Conservation (phyloP, 2,888 invertebrate species). For the Phortica okadai region DNA sequence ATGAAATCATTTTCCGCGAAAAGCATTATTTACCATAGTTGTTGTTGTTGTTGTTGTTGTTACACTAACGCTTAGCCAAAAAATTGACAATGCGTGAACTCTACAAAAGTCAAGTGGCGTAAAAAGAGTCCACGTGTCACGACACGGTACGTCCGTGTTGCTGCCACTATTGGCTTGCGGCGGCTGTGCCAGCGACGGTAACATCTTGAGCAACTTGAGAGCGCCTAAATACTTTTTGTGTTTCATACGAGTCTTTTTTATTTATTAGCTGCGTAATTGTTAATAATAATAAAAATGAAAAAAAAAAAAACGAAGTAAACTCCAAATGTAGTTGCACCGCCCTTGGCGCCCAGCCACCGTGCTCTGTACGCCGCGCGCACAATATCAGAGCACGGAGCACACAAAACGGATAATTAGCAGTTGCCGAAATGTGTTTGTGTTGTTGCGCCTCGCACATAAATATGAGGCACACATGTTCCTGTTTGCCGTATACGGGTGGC, state of each 20-base stretch:
- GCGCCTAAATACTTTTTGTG: conserved; percentile 33
- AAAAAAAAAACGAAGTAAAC: conserved; percentile 11
- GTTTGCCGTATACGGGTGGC: conserved; percentile 25
- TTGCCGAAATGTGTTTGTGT: conserved; percentile 29
- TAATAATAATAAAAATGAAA: conserved; percentile 43
- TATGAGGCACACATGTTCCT: conserved; percentile 73
- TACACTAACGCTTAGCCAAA: background rate
- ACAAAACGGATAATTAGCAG: conserved; percentile 36
- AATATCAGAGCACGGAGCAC: conserved; percentile 12
- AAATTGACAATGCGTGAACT: conserved; percentile 67
- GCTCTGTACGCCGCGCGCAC: conserved; percentile 32
- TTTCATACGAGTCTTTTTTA: conserved; percentile 52
- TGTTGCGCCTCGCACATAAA: conserved; percentile 64
- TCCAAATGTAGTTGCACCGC: conserved; percentile 15
- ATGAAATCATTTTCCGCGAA: conserved; percentile 23
- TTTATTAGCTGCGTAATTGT: conserved; percentile 68
- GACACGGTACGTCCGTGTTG: conserved; percentile 42
- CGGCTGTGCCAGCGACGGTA: conserved; percentile 22
- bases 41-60: conserved; percentile 9
- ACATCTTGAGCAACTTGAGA: conserved; percentile 11
- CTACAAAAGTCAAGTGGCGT: conserved; percentile 75
- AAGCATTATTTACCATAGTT: conserved; percentile 35
- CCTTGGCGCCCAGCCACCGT: conserved; percentile 21
- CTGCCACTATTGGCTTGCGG: conserved; percentile 51
- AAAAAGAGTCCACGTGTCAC: conserved; percentile 46